Base-by-base conservation (phyloP, 2,888 invertebrate genomes). In the Scaeva pyrastri region DNA sequence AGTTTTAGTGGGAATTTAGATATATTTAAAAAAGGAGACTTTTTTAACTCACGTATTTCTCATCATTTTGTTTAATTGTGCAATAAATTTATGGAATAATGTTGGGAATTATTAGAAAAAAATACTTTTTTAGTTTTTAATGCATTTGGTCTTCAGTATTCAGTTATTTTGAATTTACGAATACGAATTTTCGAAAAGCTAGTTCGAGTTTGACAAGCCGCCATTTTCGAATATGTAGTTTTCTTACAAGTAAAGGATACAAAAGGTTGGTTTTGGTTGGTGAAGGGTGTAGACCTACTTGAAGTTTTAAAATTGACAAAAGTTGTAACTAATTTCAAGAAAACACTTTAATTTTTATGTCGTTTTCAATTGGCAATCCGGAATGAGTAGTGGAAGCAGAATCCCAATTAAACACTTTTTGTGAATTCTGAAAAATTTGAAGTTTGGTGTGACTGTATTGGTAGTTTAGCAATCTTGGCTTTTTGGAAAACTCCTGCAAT, bases 221-320 rank as follows among this genome's bases (percentile, higher is more conserved):
- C 96, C 36, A 96, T 94, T 90, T 94, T 94, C n/a, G 94, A 92
- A 81, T 93, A 93, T 88, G 93, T 94, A 90, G 95, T 95, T 64
- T 94, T 93, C 90, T 95, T 95, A 45, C 26, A 12, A n/a, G 1
- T 0, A 0, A 11, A 77, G 8, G 21, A 7, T 23, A 2, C 7
- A 8, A 26, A 10, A 10, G 48, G 75, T 55, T 12, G 4, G n/a
- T n/a, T n/a, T n/a, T n/a, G n/a, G n/a, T n/a, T 0, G 6, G 0
- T 16, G 21, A 60, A 41, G 45, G 64, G 52, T 21, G 2, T 6
- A 3, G n/a, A 5, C 10, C 7, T 55, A 55, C 48, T 45, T 45
- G 16, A 1, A 12, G 43, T 43, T 43, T 43, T 43, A n/a, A n/a
- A n/a, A n/a, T n/a, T n/a, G n/a, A n/a, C n/a, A n/a, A n/a, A n/a